A percentile compares a stretch with the other conserved stretches of the same genome.
Conservation (phyloP, 2,113 vertebrate genomes). For the Corythaeola cristata region DNA sequence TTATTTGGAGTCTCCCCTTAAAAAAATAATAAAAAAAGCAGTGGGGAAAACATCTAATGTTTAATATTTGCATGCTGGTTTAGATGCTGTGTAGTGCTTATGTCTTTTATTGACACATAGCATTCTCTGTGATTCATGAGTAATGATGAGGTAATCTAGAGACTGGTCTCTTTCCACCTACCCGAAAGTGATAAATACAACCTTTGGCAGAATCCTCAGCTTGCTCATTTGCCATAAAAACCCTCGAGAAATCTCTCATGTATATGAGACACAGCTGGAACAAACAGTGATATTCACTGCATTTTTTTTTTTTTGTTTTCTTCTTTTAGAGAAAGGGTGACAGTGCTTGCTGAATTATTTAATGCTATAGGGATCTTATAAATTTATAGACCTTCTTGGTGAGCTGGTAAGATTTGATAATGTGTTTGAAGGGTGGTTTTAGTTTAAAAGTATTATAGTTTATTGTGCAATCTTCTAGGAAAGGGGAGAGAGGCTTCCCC, state of each 20-base stretch:
- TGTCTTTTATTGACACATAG: not conserved
- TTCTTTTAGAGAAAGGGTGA: not conserved
- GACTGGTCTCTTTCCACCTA: not conserved
- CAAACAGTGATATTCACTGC: not conserved
- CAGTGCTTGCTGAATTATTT: constrained; percentile 17
- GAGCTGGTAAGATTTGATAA: not conserved
- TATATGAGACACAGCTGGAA: not conserved
- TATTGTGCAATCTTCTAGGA: not conserved
- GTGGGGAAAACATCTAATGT: not conserved
- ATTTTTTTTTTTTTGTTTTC: not conserved
- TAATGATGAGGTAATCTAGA: not conserved
- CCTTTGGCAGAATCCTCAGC: constrained; percentile 39
- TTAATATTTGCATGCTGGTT: not conserved
- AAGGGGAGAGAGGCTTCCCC: not conserved
- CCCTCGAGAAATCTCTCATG: not conserved
- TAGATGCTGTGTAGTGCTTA: not conserved
- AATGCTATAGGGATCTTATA: not conserved
- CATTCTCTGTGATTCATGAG: not conserved
- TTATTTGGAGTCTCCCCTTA: not conserved
- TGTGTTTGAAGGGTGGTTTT: not conserved
- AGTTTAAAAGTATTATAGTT: not conserved
- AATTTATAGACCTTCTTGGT: not conserved
- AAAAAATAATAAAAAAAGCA: not conserved
- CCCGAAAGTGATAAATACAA: not conserved
- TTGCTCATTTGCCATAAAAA: constrained; percentile 32